These are phyloP conservation scores for Apogon talboti DNA, from an alignment of 2,797 vertebrate genomes.

Conservation along the genomic window DNA sequence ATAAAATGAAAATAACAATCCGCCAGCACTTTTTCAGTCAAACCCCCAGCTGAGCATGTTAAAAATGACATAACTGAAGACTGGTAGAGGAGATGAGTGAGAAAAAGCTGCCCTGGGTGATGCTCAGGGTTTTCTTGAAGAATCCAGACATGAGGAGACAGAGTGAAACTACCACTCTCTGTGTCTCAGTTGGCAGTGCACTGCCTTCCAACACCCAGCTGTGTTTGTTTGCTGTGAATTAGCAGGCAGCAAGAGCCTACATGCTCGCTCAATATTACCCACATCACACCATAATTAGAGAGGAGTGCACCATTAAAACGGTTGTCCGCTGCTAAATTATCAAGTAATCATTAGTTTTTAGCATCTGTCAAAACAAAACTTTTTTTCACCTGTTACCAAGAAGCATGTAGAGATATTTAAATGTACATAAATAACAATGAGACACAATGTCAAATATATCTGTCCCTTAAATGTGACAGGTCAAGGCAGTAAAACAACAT, in stretches of 20 bases:
- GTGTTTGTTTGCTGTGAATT: slow-evolving; percentile 84
- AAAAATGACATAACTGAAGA: slow-evolving; percentile 14
- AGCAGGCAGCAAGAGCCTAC: slow-evolving; percentile 79
- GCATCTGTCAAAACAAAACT: slow-evolving; percentile 64
- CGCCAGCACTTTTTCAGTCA: slow-evolving; percentile 25
- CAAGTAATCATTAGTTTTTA: slow-evolving; percentile 58
- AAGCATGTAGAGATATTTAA: slow-evolving; percentile 1
- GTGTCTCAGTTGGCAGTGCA: slow-evolving; percentile 65
- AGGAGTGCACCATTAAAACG: slow-evolving; percentile 75
- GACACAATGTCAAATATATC: background rate
- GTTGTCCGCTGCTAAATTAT: slow-evolving; percentile 66
- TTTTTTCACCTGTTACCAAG: slow-evolving; percentile 39
- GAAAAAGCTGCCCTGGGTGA: slow-evolving; percentile 41
- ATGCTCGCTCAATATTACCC: slow-evolving; percentile 76
- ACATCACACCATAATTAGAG: slow-evolving; percentile 77
- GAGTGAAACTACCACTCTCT: slow-evolving; percentile 62
- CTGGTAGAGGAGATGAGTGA: slow-evolving; percentile 33
- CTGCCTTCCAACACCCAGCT: slow-evolving; percentile 79
- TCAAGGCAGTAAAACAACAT: slow-evolving; percentile 14
- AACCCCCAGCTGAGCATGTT: slow-evolving; percentile 32
- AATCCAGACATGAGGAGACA: slow-evolving; percentile 54
- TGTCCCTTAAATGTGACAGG: slow-evolving; percentile 26
- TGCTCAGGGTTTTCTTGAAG: slow-evolving; percentile 56
- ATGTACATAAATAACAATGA: background rate
- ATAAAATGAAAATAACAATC: slow-evolving; percentile 1